Conservation (phyloP, 2,888 invertebrate genomes). For the Pelosia muscerda region DNA sequence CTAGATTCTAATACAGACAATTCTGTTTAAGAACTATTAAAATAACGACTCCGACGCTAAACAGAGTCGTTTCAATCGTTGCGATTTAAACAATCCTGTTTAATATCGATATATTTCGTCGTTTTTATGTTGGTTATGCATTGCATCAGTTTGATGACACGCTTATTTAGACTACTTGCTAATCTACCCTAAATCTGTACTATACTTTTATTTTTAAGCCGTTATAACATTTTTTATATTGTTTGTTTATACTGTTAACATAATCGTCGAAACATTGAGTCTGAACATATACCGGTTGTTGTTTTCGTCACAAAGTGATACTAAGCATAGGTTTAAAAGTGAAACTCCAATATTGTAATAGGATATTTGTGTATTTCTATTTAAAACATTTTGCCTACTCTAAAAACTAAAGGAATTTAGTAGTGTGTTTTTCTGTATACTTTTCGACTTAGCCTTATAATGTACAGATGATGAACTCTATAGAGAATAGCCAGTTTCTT, state of each 20-base stretch:
- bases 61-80: neutral
- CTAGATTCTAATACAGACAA: no score
- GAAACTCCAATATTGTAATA: slow-evolving; percentile 30
- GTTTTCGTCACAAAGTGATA: slow-evolving; percentile 49
- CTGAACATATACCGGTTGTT: slow-evolving; percentile 32
- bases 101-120: no score
- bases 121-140: no score
- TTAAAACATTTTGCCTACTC: slow-evolving; percentile 31
- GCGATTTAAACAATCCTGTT: no score
- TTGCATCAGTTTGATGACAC: no score
- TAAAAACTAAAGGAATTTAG: slow-evolving; percentile 31
- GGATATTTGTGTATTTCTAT: slow-evolving; percentile 7
- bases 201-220: neutral
- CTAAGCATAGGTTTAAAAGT: slow-evolving; percentile 36
- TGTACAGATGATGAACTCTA: slow-evolving; percentile 33
- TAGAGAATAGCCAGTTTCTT: slow-evolving; percentile 36
- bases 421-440: slow-evolving; percentile 33
- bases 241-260: slow-evolving; percentile 21
- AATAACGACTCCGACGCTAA: neutral
- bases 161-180: neutral
- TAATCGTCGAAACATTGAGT: slow-evolving; percentile 29
- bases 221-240: neutral
- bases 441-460: slow-evolving; percentile 35
- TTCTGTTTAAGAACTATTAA: neutral
- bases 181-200: neutral